phyloP scores from a whole-genome alignment of 2,888 invertebrate species.

The Antheraea yamamai region DNA sequence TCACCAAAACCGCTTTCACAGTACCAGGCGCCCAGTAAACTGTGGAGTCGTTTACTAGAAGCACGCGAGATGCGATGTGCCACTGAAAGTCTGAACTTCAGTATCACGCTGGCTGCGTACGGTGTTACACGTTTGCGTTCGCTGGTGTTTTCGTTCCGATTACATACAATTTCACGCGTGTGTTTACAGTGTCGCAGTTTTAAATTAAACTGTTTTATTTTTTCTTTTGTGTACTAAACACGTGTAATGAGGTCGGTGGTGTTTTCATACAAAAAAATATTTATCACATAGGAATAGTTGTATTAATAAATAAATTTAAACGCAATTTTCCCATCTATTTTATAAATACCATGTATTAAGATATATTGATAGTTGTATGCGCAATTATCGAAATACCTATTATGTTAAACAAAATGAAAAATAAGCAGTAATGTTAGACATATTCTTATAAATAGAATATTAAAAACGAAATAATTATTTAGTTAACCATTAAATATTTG shows the following conservation, averaged over 20 bases:
- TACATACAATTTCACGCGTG: conserved; percentile 43
- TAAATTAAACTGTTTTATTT: neutral
- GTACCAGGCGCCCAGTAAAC: conserved; percentile 60
- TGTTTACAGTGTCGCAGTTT: conserved; percentile 27
- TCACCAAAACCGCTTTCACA: conserved; percentile 36
- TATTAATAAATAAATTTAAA: neutral
- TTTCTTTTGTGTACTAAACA: neutral
- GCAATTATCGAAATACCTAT: no score
- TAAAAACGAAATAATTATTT: neutral
- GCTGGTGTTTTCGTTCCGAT: conserved; percentile 32
- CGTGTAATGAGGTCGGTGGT: neutral
- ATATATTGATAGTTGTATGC: neutral
- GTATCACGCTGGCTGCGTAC: conserved; percentile 65
- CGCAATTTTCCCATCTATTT: neutral
- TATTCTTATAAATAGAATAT: neutral
- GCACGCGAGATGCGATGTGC: conserved; percentile 57
- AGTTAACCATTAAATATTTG: neutral
- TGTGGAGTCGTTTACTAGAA: conserved; percentile 44
- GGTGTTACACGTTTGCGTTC: conserved; percentile 52
- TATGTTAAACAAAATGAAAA: no score
- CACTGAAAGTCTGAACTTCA: conserved; percentile 54
- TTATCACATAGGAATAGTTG: neutral
- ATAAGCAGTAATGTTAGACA: no score
- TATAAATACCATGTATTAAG: neutral
- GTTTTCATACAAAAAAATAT: neutral